Conservation (phyloP, 1,140 invertebrate genomes). For the Drosophila willistoni region DNA sequence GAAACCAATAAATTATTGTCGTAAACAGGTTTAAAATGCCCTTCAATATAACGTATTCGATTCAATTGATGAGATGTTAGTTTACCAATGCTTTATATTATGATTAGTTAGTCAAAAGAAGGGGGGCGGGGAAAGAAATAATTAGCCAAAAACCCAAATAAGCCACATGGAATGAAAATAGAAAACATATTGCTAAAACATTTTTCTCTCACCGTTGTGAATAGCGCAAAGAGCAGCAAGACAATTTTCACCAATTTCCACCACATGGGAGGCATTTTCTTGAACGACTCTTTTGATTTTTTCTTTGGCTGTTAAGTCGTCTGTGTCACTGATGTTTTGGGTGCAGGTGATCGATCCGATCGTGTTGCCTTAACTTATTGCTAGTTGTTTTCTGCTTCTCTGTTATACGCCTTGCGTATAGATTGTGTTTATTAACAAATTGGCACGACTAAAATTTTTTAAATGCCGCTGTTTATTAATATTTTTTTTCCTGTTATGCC, state of each 20-base stretch:
- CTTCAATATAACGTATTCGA: too few species aligned
- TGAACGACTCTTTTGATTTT: slow-evolving; percentile 26
- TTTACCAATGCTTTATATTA: not conserved
- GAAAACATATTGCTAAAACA: not conserved
- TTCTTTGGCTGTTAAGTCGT: slow-evolving; percentile 9
- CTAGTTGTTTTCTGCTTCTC: slow-evolving; percentile 24
- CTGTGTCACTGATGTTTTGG: slow-evolving; percentile 36
- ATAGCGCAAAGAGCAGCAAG: slow-evolving; percentile 57
- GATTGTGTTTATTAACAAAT: slow-evolving; percentile 66
- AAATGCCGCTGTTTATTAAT: slow-evolving; percentile 60
- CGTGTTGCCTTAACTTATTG: slow-evolving; percentile 3
- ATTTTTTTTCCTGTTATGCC: slow-evolving; percentile 18
- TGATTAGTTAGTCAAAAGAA: not conserved
- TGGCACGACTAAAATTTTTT: slow-evolving; percentile 68
- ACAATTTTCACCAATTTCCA: slow-evolving; percentile 60
- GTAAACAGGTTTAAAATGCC: slow-evolving; percentile 4
- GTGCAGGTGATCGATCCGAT: slow-evolving; percentile 31
- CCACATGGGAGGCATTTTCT: slow-evolving; percentile 63
- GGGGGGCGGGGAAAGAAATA: not conserved
- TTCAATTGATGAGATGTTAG: not conserved
- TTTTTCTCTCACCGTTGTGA: slow-evolving; percentile 57
- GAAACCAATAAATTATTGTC: slow-evolving; percentile 1
- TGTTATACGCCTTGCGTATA: slow-evolving; percentile 45
- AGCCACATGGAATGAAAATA: slow-evolving; percentile 16
- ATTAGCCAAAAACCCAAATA: not conserved